These are phyloP conservation scores for Mionectes olivaceus DNA, from an alignment of 2,797 vertebrate species.

Conservation along the genomic window DNA sequence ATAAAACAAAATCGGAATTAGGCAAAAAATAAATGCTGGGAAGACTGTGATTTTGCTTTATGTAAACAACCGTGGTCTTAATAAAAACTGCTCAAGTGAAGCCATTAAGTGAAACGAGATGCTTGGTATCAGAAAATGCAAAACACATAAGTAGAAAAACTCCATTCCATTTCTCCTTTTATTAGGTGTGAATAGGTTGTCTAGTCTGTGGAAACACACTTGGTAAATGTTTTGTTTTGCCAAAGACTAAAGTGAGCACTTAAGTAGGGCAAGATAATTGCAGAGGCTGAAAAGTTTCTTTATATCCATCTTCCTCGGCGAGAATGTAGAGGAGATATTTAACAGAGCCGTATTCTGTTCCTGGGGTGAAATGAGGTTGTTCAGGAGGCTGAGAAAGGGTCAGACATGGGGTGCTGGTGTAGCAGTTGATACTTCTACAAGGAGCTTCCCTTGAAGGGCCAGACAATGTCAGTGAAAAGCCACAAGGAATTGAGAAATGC, in stretches of 20 bases:
- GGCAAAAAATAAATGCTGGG: background rate
- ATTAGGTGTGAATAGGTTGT: background rate
- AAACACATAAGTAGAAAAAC: background rate
- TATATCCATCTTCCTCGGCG: background rate
- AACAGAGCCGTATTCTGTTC: background rate
- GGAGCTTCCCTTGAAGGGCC: slow-evolving; percentile 18
- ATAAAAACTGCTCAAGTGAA: slow-evolving; percentile 4
- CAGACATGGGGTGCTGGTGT: background rate
- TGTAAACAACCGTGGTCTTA: background rate
- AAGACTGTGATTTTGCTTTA: background rate
- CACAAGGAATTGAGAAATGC: background rate
- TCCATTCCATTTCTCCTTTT: background rate
- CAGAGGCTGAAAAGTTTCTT: slow-evolving; percentile 32
- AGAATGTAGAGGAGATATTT: background rate
- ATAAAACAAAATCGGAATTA: background rate
- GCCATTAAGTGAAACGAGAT: background rate
- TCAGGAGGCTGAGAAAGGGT: slow-evolving; percentile 3
- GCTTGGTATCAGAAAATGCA: slow-evolving; percentile 4
- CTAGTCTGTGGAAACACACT: background rate
- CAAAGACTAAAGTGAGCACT: background rate
- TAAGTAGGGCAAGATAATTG: slow-evolving; percentile 21
- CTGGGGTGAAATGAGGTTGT: background rate
- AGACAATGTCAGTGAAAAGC: background rate
- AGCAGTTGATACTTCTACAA: background rate
- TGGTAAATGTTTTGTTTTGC: slow-evolving; percentile 22